Evolutionary conservation across 1,140 invertebrate genomes (phyloP).

Genomic region (Eupristina koningsbergeri): DNA sequence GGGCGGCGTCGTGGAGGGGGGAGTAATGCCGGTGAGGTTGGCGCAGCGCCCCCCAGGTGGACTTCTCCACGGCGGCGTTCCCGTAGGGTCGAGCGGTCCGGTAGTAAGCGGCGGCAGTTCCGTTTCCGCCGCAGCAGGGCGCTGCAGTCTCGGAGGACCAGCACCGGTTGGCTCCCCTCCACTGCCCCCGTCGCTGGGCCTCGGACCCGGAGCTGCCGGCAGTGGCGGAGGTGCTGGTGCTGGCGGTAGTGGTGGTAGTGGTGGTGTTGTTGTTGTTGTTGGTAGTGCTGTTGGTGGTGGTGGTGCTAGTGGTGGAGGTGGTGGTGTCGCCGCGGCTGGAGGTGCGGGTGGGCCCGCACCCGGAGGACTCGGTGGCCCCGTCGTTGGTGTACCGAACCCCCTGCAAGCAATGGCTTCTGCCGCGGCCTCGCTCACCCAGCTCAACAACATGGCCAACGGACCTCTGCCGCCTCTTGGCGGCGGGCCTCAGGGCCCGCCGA

Average conservation of each 20-base stretch:
- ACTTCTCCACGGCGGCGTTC: conserved; percentile 72
- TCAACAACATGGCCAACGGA: conserved; percentile 72
- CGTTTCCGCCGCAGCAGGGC: conserved; percentile 55
- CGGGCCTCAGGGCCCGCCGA: conserved; percentile 63
- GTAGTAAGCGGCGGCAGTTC: conserved; percentile 59
- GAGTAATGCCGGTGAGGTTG: conserved; percentile 74
- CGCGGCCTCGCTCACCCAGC: conserved; percentile 68
- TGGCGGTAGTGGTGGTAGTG: conserved; percentile 32
- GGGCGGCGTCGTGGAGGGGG: conserved; percentile 72
- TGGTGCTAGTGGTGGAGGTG: conserved; percentile 33
- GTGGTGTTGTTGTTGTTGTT: background rate
- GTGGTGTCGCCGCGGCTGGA: background rate
- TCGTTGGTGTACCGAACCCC: conserved; percentile 64
- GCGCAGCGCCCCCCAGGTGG: conserved; percentile 73
- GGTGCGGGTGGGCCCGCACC: background rate
- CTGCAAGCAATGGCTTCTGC: conserved; percentile 71
- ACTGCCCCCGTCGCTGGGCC: conserved; percentile 59
- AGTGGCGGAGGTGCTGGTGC: too few species aligned
- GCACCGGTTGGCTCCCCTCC: conserved; percentile 65
- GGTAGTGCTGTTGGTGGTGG: background rate
- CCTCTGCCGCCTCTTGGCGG: conserved; percentile 66
- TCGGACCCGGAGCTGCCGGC: conserved; percentile 15
- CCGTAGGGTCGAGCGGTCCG: conserved; percentile 62
- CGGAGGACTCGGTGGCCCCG: conserved; percentile 55
- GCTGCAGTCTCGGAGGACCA: conserved; percentile 68